Evolutionary conservation across 1,140 invertebrate species (phyloP).

Genomic region (Drosophila arawakana): DNA sequence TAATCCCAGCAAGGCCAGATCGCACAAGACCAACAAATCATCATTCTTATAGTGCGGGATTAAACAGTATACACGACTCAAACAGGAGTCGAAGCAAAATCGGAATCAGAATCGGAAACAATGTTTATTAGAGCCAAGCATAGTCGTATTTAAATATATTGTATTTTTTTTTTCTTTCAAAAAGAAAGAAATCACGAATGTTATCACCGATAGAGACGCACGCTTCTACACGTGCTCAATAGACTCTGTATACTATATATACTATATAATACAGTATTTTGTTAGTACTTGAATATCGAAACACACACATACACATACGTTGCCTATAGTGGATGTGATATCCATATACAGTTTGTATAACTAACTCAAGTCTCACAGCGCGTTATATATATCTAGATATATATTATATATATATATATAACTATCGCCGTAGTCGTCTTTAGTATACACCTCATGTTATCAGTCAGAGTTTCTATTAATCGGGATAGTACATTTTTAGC

Average conservation of each 20-base stretch:
- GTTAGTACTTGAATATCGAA: conserved; percentile 72
- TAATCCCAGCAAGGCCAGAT: conserved; percentile 79
- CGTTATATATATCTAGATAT: conserved; percentile 65
- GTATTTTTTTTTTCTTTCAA: conserved; percentile 24
- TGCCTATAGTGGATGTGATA: conserved; percentile 70
- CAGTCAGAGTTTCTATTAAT: conserved; percentile 76
- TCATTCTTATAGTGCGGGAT: conserved; percentile 81
- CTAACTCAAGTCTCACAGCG: conserved; percentile 76
- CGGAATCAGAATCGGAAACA: conserved; percentile 10
- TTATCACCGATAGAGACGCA: conserved; percentile 57
- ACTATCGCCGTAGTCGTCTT: conserved; percentile 33
- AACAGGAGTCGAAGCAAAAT: background rate
- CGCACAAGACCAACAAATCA: conserved; percentile 80
- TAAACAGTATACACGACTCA: background rate
- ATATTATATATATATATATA: conserved; percentile 49
- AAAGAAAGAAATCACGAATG: conserved; percentile 42
- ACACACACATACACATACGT: conserved; percentile 64
- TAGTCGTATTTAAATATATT: conserved; percentile 20
- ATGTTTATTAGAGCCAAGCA: conserved; percentile 30
- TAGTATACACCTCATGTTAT: conserved; percentile 68
- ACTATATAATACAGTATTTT: conserved; percentile 70
- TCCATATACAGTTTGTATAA: conserved; percentile 72
- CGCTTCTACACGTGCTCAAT: conserved; percentile 53
- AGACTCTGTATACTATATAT: conserved; percentile 39
- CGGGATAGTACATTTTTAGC: conserved; percentile 49